A percentile compares a stretch with the other conserved stretches of the same genome.
Evolutionary conservation across 2,888 invertebrate genomes (phyloP).

Genomic region (Hemithea aestivaria): DNA sequence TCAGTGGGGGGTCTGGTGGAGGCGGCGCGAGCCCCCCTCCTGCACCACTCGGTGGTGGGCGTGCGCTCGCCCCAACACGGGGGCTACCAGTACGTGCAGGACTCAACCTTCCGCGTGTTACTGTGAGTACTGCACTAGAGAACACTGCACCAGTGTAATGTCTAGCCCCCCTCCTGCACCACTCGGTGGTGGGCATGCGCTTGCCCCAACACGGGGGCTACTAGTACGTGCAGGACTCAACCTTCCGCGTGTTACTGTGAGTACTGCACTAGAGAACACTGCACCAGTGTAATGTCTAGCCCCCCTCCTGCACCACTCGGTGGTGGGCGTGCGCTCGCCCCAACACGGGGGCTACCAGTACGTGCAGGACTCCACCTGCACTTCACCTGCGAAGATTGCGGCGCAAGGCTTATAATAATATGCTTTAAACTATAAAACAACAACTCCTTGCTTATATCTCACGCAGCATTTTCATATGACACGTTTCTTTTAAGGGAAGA

Average conservation of each 20-base stretch:
- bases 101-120: constrained; percentile 84
- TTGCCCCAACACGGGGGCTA: constrained; percentile 84
- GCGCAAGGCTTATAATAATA: too few species aligned
- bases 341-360: constrained; percentile 82
- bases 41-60: constrained; percentile 79
- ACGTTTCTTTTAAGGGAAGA: too few species aligned
- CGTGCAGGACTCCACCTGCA: constrained; percentile 84
- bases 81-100: constrained; percentile 81
- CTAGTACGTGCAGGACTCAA: constrained; percentile 82
- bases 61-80: constrained; percentile 85
- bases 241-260: too few species aligned
- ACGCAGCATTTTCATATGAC: too few species aligned
- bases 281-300: constrained; percentile 80
- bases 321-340: constrained; percentile 84
- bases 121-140: constrained; percentile 75
- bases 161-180: constrained; percentile 73
- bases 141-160: constrained; percentile 72
- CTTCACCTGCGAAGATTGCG: too few species aligned
- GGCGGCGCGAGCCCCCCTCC: constrained; percentile 72
- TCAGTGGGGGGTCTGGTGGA: constrained; percentile 81
- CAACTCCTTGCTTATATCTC: too few species aligned
- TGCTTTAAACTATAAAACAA: too few species aligned
- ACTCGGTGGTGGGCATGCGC: constrained; percentile 82
- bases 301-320: constrained; percentile 72
- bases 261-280: constrained; percentile 31